Percentiles rank a stretch among this genome's conserved stretches.
These are phyloP conservation scores for Dendroctonus ponderosae DNA, from an alignment of 1,140 invertebrate genomes.

Conservation along the genomic window DNA sequence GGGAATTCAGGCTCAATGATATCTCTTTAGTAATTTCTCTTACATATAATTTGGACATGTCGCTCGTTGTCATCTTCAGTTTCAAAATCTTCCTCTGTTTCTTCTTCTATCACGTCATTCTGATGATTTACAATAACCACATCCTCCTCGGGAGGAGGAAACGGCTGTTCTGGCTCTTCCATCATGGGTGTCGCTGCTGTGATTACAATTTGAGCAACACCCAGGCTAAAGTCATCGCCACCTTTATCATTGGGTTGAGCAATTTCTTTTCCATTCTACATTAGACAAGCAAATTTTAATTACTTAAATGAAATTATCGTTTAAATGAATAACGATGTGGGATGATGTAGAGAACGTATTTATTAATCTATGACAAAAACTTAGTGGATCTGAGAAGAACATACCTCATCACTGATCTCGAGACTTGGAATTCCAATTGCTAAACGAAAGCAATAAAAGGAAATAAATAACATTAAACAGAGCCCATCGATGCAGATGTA, in stretches of 20 bases:
- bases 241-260: constrained; percentile 13
- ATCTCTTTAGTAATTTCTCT: background rate
- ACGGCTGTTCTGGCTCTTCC: constrained; percentile 71
- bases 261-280: constrained; percentile 30
- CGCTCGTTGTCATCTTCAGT: constrained; percentile 33
- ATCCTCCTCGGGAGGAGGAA: constrained; percentile 57
- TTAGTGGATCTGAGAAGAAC: constrained; percentile 1
- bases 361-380: background rate
- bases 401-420: constrained; percentile 48
- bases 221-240: constrained; percentile 57
- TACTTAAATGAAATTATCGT: background rate
- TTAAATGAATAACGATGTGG: constrained; percentile 4
- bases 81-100: constrained; percentile 32
- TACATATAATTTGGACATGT: background rate
- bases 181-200: constrained; percentile 85
- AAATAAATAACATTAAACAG: constrained; percentile 15
- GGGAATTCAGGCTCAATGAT: too few species aligned
- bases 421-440: constrained; percentile 49
- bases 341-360: background rate
- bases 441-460: constrained; percentile 39
- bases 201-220: constrained; percentile 82
- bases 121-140: constrained; percentile 42
- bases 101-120: constrained; percentile 41
- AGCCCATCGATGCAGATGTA: background rate
- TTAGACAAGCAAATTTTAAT: background rate